Conservation (phyloP, 2,113 vertebrate species). For the Mixornis gularis region DNA sequence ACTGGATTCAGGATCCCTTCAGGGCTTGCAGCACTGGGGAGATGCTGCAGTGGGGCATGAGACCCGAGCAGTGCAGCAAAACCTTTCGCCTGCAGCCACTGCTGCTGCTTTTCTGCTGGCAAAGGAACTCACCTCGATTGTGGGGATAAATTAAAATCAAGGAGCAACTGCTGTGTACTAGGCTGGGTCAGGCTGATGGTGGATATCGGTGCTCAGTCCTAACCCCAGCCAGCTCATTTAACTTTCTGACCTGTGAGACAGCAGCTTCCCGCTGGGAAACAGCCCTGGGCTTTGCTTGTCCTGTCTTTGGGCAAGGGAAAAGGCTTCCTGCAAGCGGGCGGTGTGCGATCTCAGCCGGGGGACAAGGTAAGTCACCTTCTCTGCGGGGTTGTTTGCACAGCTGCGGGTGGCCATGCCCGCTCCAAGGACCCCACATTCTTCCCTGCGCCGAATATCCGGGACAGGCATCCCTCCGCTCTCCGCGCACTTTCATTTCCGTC, state of each 20-base stretch:
- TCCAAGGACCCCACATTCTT: background rate
- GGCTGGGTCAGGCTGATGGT: background rate
- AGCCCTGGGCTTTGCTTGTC: background rate
- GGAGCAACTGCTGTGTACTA: background rate
- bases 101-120: background rate
- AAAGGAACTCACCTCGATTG: background rate
- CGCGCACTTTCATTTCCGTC: background rate
- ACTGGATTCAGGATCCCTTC: background rate
- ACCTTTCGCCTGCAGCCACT: background rate
- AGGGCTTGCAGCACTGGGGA: background rate
- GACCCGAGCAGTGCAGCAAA: accelerated
- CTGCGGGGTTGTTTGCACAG: background rate
- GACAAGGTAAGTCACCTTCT: conserved; percentile 33
- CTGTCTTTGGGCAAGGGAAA: background rate
- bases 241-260: background rate
- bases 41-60: background rate
- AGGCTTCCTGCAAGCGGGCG: background rate
- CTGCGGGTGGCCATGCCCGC: background rate
- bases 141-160: background rate
- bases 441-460: background rate
- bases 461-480: background rate
- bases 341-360: background rate
- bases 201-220: background rate
- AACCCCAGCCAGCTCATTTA: background rate
- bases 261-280: background rate